A percentile compares a stretch with the other conserved stretches of the same genome.
Conservation (phyloP, 2,888 invertebrate genomes). For the Uropetala carovei region DNA sequence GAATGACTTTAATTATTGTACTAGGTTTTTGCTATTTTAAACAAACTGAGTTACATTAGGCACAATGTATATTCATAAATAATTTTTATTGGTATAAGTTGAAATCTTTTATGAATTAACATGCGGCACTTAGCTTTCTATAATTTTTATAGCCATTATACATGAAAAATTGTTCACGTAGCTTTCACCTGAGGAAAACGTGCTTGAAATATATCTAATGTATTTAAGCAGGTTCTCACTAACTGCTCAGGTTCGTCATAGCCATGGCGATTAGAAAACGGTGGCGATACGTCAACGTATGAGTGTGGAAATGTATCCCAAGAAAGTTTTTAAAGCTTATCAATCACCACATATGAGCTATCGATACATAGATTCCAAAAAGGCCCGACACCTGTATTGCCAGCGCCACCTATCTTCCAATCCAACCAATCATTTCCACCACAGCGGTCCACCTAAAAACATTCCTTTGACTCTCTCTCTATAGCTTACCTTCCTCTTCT, state of each 20-base stretch:
- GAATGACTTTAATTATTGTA: no score
- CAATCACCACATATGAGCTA: conserved; percentile 19
- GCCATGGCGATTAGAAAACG: conserved; percentile 25
- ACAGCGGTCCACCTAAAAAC: conserved; percentile 69
- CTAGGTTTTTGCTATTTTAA: no score
- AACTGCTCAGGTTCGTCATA: background rate
- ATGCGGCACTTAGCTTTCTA: background rate
- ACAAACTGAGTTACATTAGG: no score
- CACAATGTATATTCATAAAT: background rate
- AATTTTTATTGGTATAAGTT: background rate
- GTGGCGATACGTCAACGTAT: conserved; percentile 43
- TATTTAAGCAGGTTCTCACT: background rate
- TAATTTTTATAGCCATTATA: background rate
- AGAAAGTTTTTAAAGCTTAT: conserved; percentile 33
- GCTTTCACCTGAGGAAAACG: background rate
- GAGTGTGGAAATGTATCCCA: conserved; percentile 12
- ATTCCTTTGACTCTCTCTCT: conserved; percentile 72
- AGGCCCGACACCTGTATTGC: background rate
- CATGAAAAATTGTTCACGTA: background rate
- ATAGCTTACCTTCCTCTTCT: conserved; percentile 48
- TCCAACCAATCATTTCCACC: conserved; percentile 1
- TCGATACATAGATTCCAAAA: conserved; percentile 34
- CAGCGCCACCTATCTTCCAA: conserved; percentile 33
- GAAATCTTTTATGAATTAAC: background rate
- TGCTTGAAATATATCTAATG: background rate